phyloP scores from a whole-genome alignment of 2,888 invertebrate genomes.

The Macrophya alboannulata region DNA sequence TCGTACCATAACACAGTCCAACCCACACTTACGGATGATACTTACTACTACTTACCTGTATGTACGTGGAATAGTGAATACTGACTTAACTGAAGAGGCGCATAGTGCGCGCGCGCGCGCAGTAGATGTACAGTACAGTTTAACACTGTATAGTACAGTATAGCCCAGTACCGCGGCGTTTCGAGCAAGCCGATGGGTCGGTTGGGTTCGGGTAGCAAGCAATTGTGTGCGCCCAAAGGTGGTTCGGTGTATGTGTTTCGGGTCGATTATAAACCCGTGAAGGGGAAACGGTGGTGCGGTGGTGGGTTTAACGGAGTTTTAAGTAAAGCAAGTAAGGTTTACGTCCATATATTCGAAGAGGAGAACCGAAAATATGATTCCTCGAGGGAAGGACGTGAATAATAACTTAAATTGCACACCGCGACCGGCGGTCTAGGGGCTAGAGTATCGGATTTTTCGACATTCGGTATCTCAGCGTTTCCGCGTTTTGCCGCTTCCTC shows the following conservation, averaged over 20 bases:
- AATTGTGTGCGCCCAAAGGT: conserved; percentile 18
- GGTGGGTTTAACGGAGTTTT: background rate
- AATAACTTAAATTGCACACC: background rate
- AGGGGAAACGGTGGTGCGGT: conserved; percentile 29
- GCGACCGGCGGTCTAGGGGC: background rate
- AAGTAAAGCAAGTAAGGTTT: background rate
- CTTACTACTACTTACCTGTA: background rate
- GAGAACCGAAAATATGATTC: background rate
- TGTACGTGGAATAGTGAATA: background rate
- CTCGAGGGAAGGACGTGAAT: background rate
- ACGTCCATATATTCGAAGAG: too few relatives aligned
- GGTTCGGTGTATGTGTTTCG: conserved; percentile 9
- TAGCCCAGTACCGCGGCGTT: background rate
- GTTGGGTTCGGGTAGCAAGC: background rate
- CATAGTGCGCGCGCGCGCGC: conserved; percentile 1
- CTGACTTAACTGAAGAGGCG: conserved; percentile 12
- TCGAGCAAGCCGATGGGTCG: conserved; percentile 23
- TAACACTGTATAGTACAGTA: conserved; percentile 11
- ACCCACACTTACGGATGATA: background rate
- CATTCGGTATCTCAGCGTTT: background rate
- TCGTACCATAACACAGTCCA: background rate
- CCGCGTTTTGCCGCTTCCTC: background rate
- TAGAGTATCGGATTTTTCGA: background rate
- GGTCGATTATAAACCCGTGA: conserved; percentile 51
- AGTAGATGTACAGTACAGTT: background rate